These are phyloP conservation scores for Oryzias curvinotus DNA, from an alignment of 2,113 vertebrate genomes.

Conservation along the genomic window DNA sequence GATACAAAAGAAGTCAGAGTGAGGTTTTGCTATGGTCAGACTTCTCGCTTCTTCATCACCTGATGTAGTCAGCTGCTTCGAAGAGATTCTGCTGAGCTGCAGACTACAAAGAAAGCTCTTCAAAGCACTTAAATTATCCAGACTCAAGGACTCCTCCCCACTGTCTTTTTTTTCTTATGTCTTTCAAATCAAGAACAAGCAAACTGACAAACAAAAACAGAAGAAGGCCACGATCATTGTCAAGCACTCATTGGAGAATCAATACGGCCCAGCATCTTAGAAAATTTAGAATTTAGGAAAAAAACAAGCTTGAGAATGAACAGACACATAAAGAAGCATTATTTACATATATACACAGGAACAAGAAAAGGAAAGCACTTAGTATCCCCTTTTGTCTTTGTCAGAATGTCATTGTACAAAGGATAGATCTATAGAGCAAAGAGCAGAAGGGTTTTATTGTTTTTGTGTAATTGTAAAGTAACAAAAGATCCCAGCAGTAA, in stretches of 20 bases:
- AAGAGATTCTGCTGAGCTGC: slow-evolving; percentile 52
- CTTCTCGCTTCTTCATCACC: slow-evolving; percentile 13
- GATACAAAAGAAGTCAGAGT: slow-evolving; percentile 10
- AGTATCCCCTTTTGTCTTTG: neutral
- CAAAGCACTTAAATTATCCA: slow-evolving; percentile 43
- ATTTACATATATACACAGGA: neutral
- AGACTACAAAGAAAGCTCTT: slow-evolving; percentile 30
- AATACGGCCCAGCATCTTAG: neutral
- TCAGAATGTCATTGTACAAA: slow-evolving; percentile 8
- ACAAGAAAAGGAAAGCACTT: slow-evolving; percentile 1
- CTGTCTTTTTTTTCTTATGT: slow-evolving; percentile 13
- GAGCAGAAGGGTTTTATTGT: neutral
- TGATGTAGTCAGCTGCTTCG: slow-evolving; percentile 37
- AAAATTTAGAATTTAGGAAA: slow-evolving; percentile 11
- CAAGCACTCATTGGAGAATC: slow-evolving; percentile 18
- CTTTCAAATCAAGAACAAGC: slow-evolving; percentile 44
- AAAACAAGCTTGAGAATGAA: slow-evolving; percentile 7
- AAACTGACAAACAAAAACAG: slow-evolving; percentile 24
- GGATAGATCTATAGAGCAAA: neutral
- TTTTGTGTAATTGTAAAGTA: slow-evolving; percentile 26
- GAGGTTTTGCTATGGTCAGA: slow-evolving; percentile 9
- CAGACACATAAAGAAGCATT: neutral
- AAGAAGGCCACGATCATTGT: slow-evolving; percentile 38
- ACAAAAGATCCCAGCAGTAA: slow-evolving; percentile 31
- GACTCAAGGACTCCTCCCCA: slow-evolving; percentile 37